Evolutionary conservation across 2,113 vertebrate genomes (phyloP).

Genomic region (Loxodonta africana): DNA sequence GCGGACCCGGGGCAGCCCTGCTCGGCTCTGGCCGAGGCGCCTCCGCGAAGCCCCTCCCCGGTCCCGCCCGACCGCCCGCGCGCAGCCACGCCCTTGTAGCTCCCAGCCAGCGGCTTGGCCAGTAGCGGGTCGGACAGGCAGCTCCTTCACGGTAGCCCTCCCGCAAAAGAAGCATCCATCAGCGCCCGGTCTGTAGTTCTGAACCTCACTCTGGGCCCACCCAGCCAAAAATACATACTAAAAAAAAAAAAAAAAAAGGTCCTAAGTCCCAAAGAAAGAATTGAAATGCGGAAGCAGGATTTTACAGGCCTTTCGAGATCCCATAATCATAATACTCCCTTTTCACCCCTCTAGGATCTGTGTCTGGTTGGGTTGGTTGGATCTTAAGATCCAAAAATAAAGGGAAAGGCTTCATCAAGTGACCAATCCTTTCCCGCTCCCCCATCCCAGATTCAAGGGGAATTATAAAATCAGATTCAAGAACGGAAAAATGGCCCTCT

Average conservation of each 20-base stretch:
- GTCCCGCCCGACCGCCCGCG: constrained; percentile 64
- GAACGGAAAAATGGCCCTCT: not conserved
- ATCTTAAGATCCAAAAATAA: not conserved
- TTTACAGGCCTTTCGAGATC: constrained; percentile 42
- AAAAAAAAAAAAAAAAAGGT: not conserved
- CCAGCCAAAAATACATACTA: not conserved
- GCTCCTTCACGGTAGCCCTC: not conserved
- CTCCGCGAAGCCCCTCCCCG: constrained; percentile 70
- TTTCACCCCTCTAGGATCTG: not conserved
- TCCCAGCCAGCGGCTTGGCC: constrained; percentile 17
- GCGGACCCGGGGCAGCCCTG: constrained; percentile 65
- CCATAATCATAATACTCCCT: not conserved
- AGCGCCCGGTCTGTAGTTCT: not conserved
- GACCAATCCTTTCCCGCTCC: not conserved
- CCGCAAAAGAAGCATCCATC: not conserved
- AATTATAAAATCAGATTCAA: not conserved
- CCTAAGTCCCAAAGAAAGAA: not conserved
- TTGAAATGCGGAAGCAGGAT: constrained; percentile 58
- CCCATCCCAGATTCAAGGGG: not conserved
- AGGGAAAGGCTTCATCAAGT: not conserved
- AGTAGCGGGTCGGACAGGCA: not conserved
- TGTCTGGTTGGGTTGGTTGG: not conserved
- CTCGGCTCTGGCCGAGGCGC: constrained; percentile 56
- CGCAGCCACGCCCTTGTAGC: constrained; percentile 72
- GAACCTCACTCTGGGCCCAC: not conserved